Conservation (phyloP, 1,140 invertebrate species). For the Elysia chlorotica region DNA sequence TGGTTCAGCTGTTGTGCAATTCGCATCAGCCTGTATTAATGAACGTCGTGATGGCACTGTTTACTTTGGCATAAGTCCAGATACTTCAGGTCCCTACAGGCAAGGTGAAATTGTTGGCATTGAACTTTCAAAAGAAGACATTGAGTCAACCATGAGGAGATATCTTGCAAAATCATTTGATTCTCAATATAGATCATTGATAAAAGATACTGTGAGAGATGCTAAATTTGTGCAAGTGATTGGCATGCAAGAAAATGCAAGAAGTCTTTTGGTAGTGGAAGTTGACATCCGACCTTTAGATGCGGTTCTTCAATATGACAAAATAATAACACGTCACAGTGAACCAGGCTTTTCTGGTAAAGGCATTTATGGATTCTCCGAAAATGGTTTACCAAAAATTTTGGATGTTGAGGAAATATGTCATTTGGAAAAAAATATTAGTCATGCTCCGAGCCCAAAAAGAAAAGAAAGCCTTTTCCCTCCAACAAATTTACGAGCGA, state of each 20-base stretch:
- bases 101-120: constrained; percentile 24
- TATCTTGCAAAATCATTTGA: constrained; percentile 18
- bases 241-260: background rate
- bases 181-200: constrained; percentile 6
- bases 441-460: background rate
- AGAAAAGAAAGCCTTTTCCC: background rate
- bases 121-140: background rate
- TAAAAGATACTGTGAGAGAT: constrained; percentile 20
- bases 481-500: constrained; percentile 7
- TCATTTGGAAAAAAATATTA: background rate
- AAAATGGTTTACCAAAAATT: background rate
- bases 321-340: constrained; percentile 1
- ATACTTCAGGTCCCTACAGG: background rate
- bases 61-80: constrained; percentile 28
- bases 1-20: constrained; percentile 13
- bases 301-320: background rate
- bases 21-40: constrained; percentile 34
- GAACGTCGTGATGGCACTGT: constrained; percentile 32
- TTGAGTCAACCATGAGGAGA: constrained; percentile 6
- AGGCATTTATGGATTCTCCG: constrained; percentile 21
- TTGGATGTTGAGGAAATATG: background rate
- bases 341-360: background rate
- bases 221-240: constrained; percentile 26
- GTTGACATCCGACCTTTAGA: constrained; percentile 24
- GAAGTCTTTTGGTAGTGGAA: constrained; percentile 22